phyloP scores from a whole-genome alignment of 2,888 invertebrate genomes.

The Caenorhabditis sp. region DNA sequence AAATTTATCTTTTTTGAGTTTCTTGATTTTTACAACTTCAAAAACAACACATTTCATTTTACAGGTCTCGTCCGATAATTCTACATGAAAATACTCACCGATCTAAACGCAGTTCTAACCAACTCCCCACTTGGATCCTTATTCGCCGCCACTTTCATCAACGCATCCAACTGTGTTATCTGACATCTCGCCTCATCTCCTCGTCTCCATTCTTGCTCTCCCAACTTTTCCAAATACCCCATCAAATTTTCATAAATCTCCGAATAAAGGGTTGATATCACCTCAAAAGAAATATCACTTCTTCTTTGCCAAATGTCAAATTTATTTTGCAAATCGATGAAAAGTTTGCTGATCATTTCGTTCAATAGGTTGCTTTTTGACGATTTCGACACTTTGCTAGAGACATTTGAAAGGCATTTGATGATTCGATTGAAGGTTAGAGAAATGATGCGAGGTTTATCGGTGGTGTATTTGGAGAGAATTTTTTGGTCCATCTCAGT shows the following conservation, averaged over 20 bases:
- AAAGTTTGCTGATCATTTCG: slow-evolving; percentile 8
- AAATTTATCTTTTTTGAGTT: no score
- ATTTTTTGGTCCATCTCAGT: slow-evolving; percentile 12
- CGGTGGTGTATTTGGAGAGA: background rate
- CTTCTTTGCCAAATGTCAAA: slow-evolving; percentile 18
- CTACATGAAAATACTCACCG: slow-evolving; percentile 4
- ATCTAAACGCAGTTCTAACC: slow-evolving; percentile 26
- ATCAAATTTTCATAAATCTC: slow-evolving; percentile 27
- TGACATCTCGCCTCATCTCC: slow-evolving; percentile 4
- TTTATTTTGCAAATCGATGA: slow-evolving; percentile 12
- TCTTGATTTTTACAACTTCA: no score
- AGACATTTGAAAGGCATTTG: slow-evolving; percentile 25
- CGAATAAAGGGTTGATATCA: slow-evolving; percentile 16
- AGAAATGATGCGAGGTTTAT: background rate
- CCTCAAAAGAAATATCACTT: slow-evolving; percentile 7
- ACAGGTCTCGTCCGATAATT: background rate
- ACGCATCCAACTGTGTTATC: slow-evolving; percentile 24
- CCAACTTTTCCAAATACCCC: slow-evolving; percentile 17
- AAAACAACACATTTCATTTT: background rate
- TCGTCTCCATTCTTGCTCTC: background rate
- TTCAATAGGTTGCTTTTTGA: slow-evolving; percentile 21
- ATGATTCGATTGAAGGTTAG: slow-evolving; percentile 16
- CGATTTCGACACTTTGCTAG: slow-evolving; percentile 18
- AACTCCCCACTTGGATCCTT: slow-evolving; percentile 28
- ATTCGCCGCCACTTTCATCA: slow-evolving; percentile 33